Conservation (phyloP, 2,888 invertebrate genomes). For the Nymphalis urticae region DNA sequence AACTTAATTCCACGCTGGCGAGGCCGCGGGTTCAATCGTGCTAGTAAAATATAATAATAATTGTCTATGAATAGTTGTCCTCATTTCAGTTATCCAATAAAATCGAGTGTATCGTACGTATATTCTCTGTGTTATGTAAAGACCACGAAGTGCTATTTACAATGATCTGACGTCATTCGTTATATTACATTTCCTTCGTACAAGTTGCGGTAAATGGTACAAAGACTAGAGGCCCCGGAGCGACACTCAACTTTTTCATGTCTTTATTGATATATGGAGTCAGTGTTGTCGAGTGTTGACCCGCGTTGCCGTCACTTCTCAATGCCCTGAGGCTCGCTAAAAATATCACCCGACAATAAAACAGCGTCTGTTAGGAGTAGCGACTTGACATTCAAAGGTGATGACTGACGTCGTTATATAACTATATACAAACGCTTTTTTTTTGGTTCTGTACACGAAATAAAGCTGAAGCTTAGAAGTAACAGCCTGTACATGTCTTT, state of each 20-base stretch:
- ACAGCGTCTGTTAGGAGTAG: slow-evolving; percentile 24
- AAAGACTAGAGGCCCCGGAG: slow-evolving; percentile 16
- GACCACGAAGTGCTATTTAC: neutral
- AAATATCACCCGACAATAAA: slow-evolving; percentile 39
- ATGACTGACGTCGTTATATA: neutral
- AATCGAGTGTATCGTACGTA: no score
- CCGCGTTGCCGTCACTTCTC: slow-evolving; percentile 32
- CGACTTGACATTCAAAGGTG: slow-evolving; percentile 35
- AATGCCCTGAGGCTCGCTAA: slow-evolving; percentile 34
- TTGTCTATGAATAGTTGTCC: no score
- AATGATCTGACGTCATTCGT: neutral
- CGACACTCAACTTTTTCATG: slow-evolving; percentile 23
- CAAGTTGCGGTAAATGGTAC: slow-evolving; percentile 4
- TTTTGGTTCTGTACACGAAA: neutral
- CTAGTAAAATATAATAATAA: no score
- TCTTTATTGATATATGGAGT: slow-evolving; percentile 28
- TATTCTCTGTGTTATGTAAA: no score
- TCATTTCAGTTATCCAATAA: no score
- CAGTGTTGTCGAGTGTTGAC: slow-evolving; percentile 32
- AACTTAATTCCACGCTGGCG: no score
- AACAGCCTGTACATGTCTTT: neutral
- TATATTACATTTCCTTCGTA: slow-evolving; percentile 1
- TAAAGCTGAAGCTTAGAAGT: neutral
- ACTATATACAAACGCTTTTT: neutral
- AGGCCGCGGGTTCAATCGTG: no score